A percentile compares a stretch with the other conserved stretches of the same genome.
These are phyloP conservation scores for Fregetta grallaria DNA, from an alignment of 2,113 vertebrate species.

Conservation along the genomic window DNA sequence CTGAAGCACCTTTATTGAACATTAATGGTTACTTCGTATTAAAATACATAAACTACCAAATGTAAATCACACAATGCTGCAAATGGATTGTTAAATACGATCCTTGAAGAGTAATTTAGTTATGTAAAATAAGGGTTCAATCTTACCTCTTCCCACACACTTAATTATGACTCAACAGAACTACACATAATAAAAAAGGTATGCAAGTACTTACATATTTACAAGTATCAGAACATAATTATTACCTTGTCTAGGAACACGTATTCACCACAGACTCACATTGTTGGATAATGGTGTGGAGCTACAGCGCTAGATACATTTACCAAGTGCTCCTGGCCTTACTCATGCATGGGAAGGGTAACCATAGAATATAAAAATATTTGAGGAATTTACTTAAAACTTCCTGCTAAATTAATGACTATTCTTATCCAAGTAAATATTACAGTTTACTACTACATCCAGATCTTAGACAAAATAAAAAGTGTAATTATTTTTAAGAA, in stretches of 20 bases:
- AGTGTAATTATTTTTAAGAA: not conserved
- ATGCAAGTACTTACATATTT: constrained; percentile 31
- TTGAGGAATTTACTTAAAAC: not conserved
- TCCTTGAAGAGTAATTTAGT: not conserved
- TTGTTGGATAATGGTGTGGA: not conserved
- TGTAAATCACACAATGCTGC: not conserved
- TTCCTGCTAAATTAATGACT: not conserved
- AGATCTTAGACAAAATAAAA: not conserved
- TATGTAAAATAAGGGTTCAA: not conserved
- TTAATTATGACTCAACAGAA: constrained; percentile 35
- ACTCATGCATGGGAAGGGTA: not conserved
- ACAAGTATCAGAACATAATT: constrained; percentile 18
- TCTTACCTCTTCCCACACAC: not conserved
- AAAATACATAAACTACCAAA: not conserved
- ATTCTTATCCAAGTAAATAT: not conserved
- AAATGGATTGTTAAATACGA: not conserved
- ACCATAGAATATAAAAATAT: not conserved
- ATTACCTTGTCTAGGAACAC: constrained; percentile 19
- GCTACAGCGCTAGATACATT: not conserved
- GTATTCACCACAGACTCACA: not conserved
- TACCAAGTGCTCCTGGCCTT: not conserved
- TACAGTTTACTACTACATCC: not conserved
- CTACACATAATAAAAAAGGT: not conserved
- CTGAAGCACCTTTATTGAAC: not conserved
- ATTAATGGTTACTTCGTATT: not conserved